Base-by-base conservation (phyloP, 2,797 vertebrate species). In the Argya squamiceps region DNA sequence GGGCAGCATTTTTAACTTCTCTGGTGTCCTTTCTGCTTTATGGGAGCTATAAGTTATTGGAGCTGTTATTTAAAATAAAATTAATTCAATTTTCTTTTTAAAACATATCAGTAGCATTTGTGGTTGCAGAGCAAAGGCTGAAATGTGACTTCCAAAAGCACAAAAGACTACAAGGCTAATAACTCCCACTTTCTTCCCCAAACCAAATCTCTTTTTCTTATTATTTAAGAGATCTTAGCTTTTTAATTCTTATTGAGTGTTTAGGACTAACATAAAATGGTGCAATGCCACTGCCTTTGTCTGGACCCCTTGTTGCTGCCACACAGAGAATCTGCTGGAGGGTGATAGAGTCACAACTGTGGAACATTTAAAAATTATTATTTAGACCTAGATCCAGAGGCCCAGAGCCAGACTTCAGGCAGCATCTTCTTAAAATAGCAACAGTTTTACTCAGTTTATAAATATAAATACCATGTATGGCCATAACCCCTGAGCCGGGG, bases 371-470 rank as follows among this genome's bases (percentile, higher is more conserved):
- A 92, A 94, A 93, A 76, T 44, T 1, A 75, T 78, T 93, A 88
- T 90, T 94, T 89, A 88, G 52, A 63, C 27, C 24, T 41, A 47
- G 32, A 16, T 76, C 44, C 9, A 3, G 39, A 90, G 44, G 52
- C 59, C 64, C 47, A 88, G 84, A 91, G 82, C 47, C 91, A 92
- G 80, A 65, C 47, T 93, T 93, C 26, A 65, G 77, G 79, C 69
- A 93, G 83, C 59, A 78, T 79, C 55, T 67, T 65, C 96, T 95
- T 94, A 97, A 97, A 97, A 97, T 96, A 97, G 89, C 78, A 91
- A 69, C 75, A 46, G 59, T 77, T 96, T 92, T 82, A 79, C 58
- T 37, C 0, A 0, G 55, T 93, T 93, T 95, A 84, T 96, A 86
- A 75, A 90, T 88, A 63, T 88, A 95, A 96, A 74, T 74, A 88